phyloP scores from a whole-genome alignment of 2,797 vertebrate species.

The Eidolon dupreanum region DNA sequence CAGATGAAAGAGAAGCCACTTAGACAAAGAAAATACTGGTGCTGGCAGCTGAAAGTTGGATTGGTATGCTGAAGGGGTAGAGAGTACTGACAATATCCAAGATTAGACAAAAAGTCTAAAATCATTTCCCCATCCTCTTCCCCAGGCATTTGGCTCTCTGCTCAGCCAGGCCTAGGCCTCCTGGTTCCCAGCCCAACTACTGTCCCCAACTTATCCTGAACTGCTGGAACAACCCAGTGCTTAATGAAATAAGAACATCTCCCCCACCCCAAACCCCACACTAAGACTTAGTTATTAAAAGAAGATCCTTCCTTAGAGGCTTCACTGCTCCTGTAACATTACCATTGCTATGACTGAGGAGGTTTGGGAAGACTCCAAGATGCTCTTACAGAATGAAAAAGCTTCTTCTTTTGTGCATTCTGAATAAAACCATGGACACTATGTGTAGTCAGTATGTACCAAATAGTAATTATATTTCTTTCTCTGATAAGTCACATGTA shows the following conservation, averaged over 20 bases:
- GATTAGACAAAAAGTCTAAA: not conserved
- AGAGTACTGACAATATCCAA: not conserved
- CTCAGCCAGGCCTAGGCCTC: not conserved
- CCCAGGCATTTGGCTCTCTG: not conserved
- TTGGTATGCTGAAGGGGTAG: not conserved
- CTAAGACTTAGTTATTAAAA: not conserved
- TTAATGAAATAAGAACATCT: not conserved
- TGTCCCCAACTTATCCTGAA: not conserved
- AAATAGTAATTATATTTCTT: slow-evolving; percentile 8
- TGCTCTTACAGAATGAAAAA: not conserved
- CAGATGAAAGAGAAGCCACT: not conserved
- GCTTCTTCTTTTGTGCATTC: not conserved
- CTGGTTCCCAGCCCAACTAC: not conserved
- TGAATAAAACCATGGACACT: not conserved
- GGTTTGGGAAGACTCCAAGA: not conserved
- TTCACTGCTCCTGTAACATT: not conserved
- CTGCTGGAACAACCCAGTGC: not conserved
- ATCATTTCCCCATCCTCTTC: not conserved
- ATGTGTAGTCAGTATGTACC: not conserved
- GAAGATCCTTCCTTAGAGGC: not conserved
- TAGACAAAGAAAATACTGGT: not conserved
- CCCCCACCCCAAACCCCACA: not conserved
- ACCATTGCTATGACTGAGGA: not conserved
- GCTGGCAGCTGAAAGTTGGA: not conserved
- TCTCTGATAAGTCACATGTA: not conserved